Base-by-base conservation (phyloP, 2,888 invertebrate genomes). In the Heliconius ismenius region DNA sequence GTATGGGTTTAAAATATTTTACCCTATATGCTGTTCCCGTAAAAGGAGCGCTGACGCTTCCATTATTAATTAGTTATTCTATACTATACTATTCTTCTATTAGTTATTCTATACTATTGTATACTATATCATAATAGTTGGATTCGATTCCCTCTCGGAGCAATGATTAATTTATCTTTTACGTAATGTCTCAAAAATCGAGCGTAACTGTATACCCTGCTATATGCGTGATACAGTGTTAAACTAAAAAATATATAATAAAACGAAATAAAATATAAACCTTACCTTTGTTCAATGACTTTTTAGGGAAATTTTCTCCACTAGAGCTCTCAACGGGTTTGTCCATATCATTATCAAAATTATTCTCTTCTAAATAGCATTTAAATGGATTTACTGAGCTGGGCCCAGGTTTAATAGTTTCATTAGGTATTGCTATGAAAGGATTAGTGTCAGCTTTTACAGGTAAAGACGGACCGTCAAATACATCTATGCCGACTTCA, bases 221-320 rank as follows among this genome's bases (percentile, higher is more conserved):
- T 0, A 39, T 39, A 39, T 39, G 39, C 39, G 39, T 6, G 4
- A 43, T 43, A 18, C 21, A 49, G 21, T 49, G 9, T 49, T 49
- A 49, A 49, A 7, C 21, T 49, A 21, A 21, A 49, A 49, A 21
- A 49, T 18, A 49, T 18, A 49, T 4, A 49, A 18, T 3, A 21
- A 18, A 49, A 32, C 7, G 32, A 49, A 58, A 58, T 58, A 58
- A n/a, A 58, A 62, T 15, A 36, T 2, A 26, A 32, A 4, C 9
- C 21, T 15, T n/a, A 91, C 92, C 91, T 87, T 88, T 90, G 2
- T 89, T 86, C 54, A 91, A 84, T 18, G 87, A 83, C 18, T 87
- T 86, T 73, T 86, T 89, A 81, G 39, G 4, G 21, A 82, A 90
- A 6, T 79, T 81, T 7, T 80, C 81, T 10, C 76, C 81, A 3